A percentile compares a stretch with the other conserved stretches of the same genome.
Evolutionary conservation across 2,888 invertebrate genomes (phyloP).

Genomic region (Cataglyphis cursor): DNA sequence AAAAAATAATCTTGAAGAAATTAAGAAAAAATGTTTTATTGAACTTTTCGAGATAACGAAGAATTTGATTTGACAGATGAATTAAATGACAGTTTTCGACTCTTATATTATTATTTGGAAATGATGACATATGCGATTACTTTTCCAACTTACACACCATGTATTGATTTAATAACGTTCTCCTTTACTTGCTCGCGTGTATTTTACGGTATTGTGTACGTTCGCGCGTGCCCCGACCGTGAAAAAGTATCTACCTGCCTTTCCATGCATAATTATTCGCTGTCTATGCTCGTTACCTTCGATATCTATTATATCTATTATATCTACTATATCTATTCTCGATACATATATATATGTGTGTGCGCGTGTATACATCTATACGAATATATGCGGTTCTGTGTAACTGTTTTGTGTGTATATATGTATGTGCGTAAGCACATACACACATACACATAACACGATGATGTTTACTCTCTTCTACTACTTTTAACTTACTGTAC

Average conservation of each 20-base stretch:
- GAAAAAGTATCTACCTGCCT: slow-evolving; percentile 57
- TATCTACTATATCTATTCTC: slow-evolving; percentile 58
- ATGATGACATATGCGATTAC: slow-evolving; percentile 15
- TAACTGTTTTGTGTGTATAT: slow-evolving; percentile 42
- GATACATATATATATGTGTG: slow-evolving; percentile 61
- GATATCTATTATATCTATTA: slow-evolving; percentile 49
- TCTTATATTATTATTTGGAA: slow-evolving; percentile 24
- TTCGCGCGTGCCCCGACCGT: slow-evolving; percentile 59
- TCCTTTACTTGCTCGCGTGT: slow-evolving; percentile 1
- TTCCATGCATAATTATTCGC: slow-evolving; percentile 67
- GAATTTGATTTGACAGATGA: not conserved
- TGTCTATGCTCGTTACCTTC: slow-evolving; percentile 69
- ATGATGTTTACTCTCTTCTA: slow-evolving; percentile 57
- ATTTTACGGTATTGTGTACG: slow-evolving; percentile 49
- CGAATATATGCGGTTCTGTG: slow-evolving; percentile 64
- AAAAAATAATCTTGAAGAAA: slow-evolving; percentile 12
- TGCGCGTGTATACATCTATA: slow-evolving; percentile 65
- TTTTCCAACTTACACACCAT: not conserved
- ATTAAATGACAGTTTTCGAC: not conserved
- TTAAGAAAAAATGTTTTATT: not conserved
- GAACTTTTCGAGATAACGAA: not conserved
- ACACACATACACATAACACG: slow-evolving; percentile 13
- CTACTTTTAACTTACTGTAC: slow-evolving; percentile 60
- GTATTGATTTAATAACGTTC: slow-evolving; percentile 26
- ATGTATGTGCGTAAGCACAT: not conserved